Evolutionary conservation across 1,140 invertebrate genomes (phyloP).

Genomic region (Belonocnema kinseyi): DNA sequence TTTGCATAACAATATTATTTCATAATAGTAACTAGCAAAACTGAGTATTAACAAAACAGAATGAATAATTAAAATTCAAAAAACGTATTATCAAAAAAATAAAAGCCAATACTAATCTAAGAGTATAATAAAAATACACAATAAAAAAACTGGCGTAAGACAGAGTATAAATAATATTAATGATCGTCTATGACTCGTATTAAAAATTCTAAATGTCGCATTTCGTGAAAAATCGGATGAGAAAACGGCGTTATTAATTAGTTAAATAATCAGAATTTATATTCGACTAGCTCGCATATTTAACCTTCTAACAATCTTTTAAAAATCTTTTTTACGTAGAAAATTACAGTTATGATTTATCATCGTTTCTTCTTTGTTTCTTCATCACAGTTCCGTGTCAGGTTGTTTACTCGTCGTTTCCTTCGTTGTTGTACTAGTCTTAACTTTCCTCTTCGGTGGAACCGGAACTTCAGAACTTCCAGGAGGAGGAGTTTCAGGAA

Average conservation of each 20-base stretch:
- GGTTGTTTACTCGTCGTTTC: conserved; percentile 48
- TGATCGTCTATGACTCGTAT: background rate
- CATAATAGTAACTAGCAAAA: background rate
- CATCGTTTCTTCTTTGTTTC: background rate
- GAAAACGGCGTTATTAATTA: conserved; percentile 1
- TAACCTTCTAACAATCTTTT: background rate
- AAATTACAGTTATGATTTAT: background rate
- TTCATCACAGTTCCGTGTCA: conserved; percentile 25
- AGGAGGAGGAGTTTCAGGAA: conserved; percentile 63
- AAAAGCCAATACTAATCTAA: background rate
- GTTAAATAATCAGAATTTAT: background rate
- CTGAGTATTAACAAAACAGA: background rate
- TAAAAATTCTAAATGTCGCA: background rate
- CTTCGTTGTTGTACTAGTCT: conserved; percentile 56
- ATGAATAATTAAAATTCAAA: background rate
- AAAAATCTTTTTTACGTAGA: background rate
- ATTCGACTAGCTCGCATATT: background rate
- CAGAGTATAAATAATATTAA: too few relatives aligned
- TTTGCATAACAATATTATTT: background rate
- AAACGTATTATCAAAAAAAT: background rate
- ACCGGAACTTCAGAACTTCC: conserved; percentile 64
- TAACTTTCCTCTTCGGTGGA: conserved; percentile 72
- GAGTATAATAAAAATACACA: too few relatives aligned
- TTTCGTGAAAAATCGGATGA: background rate
- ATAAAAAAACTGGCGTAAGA: too few relatives aligned